Percentiles rank a stretch among this genome's conserved stretches.
Evolutionary conservation across 2,113 vertebrate genomes (phyloP).

Genomic region (Paedocypris sp.): DNA sequence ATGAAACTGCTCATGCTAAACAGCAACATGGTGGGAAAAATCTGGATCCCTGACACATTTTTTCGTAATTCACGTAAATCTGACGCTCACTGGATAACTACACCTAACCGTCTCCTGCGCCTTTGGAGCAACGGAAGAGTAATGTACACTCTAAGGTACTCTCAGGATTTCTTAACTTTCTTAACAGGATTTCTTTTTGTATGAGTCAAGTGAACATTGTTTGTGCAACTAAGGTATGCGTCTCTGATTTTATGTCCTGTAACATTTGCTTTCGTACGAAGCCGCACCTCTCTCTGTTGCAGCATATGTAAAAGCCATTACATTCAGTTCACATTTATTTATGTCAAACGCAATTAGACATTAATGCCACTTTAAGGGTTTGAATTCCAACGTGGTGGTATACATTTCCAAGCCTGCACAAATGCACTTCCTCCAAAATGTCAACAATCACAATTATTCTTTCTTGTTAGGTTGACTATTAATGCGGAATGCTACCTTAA

Average conservation of each 20-base stretch:
- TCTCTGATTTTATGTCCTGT: slow-evolving; percentile 39
- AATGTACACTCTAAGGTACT: slow-evolving; percentile 87
- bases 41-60: slow-evolving; percentile 98
- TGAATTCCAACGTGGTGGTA: slow-evolving; percentile 10
- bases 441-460: slow-evolving; percentile 42
- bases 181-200: too few relatives aligned
- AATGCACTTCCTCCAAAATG: slow-evolving; percentile 18
- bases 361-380: slow-evolving; percentile 16
- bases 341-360: slow-evolving; percentile 9
- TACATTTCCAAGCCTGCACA: slow-evolving; percentile 6
- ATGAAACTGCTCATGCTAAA: slow-evolving; percentile 95
- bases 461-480: slow-evolving; percentile 86
- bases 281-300: slow-evolving; percentile 26
- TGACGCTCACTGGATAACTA: slow-evolving; percentile 97
- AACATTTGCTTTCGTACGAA: slow-evolving; percentile 25
- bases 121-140: slow-evolving; percentile 91
- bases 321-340: slow-evolving; percentile 24
- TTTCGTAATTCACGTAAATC: slow-evolving; percentile 95
- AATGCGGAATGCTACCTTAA: slow-evolving; percentile 98
- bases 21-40: slow-evolving; percentile 98
- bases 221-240: slow-evolving; percentile 42
- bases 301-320: slow-evolving; percentile 10
- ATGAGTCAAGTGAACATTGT: slow-evolving; percentile 30
- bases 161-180: too few relatives aligned
- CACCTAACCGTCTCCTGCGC: slow-evolving; percentile 86